These are phyloP conservation scores for Chlorops oryzae DNA, from an alignment of 1,140 invertebrate genomes.

Conservation along the genomic window DNA sequence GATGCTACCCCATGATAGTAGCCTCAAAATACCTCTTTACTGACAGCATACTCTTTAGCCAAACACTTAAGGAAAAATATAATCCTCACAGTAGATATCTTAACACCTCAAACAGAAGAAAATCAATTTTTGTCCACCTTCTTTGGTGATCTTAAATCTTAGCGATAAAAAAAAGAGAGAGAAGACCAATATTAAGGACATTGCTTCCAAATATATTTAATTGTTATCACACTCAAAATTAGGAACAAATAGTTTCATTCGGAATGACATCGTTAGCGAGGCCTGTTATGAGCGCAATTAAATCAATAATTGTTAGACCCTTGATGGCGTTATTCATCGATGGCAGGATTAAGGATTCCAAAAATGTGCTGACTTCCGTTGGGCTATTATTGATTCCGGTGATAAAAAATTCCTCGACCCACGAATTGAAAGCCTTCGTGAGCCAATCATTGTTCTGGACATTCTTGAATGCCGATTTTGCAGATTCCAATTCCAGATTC, in stretches of 20 bases:
- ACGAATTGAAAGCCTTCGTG: conserved; percentile 27
- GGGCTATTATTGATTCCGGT: conserved; percentile 31
- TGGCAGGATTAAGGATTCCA: conserved; percentile 29
- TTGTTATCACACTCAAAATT: no score
- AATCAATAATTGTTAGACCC: conserved; percentile 34
- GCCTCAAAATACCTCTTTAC: no score
- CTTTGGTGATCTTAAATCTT: no score
- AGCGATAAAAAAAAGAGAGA: no score
- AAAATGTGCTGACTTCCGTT: conserved; percentile 24
- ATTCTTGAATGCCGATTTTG: conserved; percentile 27
- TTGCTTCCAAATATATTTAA: no score
- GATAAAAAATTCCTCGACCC: conserved; percentile 31
- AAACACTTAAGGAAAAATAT: no score
- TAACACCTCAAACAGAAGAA: no score
- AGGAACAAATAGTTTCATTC: conserved; percentile 34
- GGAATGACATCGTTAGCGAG: conserved; percentile 30
- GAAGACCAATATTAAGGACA: no score
- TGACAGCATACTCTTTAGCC: no score
- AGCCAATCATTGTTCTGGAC: conserved; percentile 22
- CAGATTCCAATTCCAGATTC: conserved; percentile 23
- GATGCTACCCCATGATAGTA: no score
- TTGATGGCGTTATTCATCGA: conserved; percentile 26
- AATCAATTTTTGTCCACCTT: no score
- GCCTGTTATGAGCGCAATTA: conserved; percentile 32
- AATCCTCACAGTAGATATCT: no score